phyloP scores from a whole-genome alignment of 1,140 invertebrate species.

The Drosophila nebulosa region DNA sequence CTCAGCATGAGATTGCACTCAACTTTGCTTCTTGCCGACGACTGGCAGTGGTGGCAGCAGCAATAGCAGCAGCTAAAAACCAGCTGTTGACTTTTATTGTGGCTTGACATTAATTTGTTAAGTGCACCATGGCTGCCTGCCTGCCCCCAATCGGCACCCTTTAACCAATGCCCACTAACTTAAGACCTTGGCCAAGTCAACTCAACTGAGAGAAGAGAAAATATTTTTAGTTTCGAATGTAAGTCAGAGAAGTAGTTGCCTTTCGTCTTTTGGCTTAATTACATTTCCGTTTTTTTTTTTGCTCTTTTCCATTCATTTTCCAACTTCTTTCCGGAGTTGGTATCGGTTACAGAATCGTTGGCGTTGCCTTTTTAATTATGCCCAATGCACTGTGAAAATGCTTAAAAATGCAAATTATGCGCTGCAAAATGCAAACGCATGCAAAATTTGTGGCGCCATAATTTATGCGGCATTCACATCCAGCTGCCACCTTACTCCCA shows the following conservation, averaged over 20 bases:
- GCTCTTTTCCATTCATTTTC: background rate
- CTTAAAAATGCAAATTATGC: constrained; percentile 77
- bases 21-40: constrained; percentile 44
- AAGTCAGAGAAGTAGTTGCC: constrained; percentile 33
- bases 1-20: constrained; percentile 69
- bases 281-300: constrained; percentile 41
- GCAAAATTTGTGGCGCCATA: constrained; percentile 57
- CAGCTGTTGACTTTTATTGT: constrained; percentile 79
- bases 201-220: constrained; percentile 29
- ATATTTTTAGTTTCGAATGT: constrained; percentile 1
- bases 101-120: constrained; percentile 79
- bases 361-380: constrained; percentile 64
- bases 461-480: constrained; percentile 59
- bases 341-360: background rate
- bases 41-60: background rate
- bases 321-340: background rate
- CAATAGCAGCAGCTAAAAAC: constrained; percentile 22
- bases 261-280: constrained; percentile 35
- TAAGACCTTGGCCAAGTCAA: constrained; percentile 29
- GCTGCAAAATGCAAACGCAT: constrained; percentile 61
- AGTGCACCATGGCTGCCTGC: constrained; percentile 50
- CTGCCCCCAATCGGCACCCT: background rate
- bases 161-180: background rate
- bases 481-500: background rate
- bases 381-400: constrained; percentile 70